Conservation (phyloP, 2,888 invertebrate genomes). For the Cataglyphis rosenhaueri region DNA sequence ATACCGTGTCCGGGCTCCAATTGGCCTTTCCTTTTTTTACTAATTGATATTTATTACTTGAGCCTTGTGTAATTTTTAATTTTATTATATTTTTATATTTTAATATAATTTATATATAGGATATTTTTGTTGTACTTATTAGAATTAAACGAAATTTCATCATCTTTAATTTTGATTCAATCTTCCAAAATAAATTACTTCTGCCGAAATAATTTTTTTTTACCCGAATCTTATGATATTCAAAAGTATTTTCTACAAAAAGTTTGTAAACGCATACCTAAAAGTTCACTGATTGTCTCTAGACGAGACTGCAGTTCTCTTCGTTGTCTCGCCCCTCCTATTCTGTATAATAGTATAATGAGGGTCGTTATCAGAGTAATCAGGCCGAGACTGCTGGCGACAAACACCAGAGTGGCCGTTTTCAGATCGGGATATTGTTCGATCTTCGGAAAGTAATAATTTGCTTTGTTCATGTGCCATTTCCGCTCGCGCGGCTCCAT, state of each 20-base stretch:
- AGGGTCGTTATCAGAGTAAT: slow-evolving; percentile 88
- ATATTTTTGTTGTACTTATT: too few relatives aligned
- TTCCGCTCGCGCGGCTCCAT: slow-evolving; percentile 87
- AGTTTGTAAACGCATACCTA: slow-evolving; percentile 85
- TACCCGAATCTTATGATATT: background rate
- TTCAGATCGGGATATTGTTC: slow-evolving; percentile 89
- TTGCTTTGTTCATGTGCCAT: slow-evolving; percentile 90
- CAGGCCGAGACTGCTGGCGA: slow-evolving; percentile 88
- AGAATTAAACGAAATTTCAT: background rate
- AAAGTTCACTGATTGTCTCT: slow-evolving; percentile 89
- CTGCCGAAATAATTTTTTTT: background rate
- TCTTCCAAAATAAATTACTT: background rate
- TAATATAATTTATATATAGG: background rate
- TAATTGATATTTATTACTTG: too few relatives aligned
- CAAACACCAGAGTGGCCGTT: slow-evolving; percentile 89
- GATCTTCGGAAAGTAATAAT: slow-evolving; percentile 91
- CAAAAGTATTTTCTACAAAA: background rate
- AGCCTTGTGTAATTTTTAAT: too few relatives aligned
- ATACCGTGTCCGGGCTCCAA: too few relatives aligned
- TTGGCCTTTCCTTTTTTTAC: too few relatives aligned
- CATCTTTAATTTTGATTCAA: background rate
- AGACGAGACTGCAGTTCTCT: slow-evolving; percentile 89
- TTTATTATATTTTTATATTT: background rate
- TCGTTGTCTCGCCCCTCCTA: slow-evolving; percentile 88
- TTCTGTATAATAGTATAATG: slow-evolving; percentile 88